These are phyloP conservation scores for Arnoldichthys spilopterus DNA, from an alignment of 2,797 vertebrate genomes.

Conservation along the genomic window DNA sequence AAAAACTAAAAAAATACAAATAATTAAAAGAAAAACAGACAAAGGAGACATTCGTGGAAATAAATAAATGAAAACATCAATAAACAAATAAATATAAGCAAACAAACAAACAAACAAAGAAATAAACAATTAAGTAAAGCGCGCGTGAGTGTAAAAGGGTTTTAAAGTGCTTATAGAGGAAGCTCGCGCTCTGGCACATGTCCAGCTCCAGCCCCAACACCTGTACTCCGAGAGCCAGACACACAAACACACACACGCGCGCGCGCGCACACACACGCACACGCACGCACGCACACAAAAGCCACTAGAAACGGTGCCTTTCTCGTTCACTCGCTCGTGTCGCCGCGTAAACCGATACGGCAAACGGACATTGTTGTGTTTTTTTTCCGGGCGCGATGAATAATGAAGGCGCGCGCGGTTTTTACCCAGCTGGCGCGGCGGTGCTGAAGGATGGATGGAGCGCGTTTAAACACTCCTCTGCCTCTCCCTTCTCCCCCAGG, in stretches of 20 bases:
- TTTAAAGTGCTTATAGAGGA: constrained; percentile 18
- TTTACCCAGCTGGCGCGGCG: constrained; percentile 73
- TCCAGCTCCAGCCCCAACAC: neutral
- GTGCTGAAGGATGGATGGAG: constrained; percentile 71
- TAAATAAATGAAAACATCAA: no score
- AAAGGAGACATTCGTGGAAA: no score
- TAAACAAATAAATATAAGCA: no score
- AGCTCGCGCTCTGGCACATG: constrained; percentile 29
- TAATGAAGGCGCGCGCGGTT: constrained; percentile 58
- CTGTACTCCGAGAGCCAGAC: no score
- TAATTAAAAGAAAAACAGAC: no score
- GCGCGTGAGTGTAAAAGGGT: neutral
- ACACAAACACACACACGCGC: no score
- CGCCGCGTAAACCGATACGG: constrained; percentile 43
- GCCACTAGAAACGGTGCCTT: neutral
- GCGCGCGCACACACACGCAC: no score
- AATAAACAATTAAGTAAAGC: neutral
- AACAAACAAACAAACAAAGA: neutral
- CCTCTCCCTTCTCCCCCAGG: constrained; percentile 51
- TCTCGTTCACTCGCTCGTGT: neutral
- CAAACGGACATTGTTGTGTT: constrained; percentile 40
- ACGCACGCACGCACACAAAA: no score
- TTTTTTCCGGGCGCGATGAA: constrained; percentile 49
- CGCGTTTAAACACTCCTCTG: constrained; percentile 54
- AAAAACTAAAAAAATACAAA: no score